These are phyloP conservation scores for Tachysurus fulvidraco DNA, from an alignment of 2,113 vertebrate species.

Conservation along the genomic window DNA sequence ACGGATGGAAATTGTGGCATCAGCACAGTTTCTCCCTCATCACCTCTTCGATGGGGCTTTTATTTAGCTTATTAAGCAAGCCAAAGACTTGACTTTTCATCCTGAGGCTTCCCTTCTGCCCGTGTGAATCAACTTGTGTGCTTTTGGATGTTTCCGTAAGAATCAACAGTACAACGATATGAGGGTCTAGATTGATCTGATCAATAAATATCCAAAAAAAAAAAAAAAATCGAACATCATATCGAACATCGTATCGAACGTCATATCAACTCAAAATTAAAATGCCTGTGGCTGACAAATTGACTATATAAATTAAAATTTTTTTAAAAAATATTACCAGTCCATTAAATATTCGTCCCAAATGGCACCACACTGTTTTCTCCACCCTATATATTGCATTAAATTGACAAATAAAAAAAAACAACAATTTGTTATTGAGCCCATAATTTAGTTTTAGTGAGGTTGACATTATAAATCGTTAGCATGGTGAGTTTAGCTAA, in stretches of 20 bases:
- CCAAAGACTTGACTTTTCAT: background rate
- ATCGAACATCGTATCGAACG: too few species aligned
- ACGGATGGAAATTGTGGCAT: background rate
- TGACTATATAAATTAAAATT: background rate
- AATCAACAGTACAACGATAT: too few species aligned
- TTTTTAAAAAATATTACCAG: background rate
- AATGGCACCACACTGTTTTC: background rate
- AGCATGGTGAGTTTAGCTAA: background rate
- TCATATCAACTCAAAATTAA: background rate
- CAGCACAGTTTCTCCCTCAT: slow-evolving; percentile 7
- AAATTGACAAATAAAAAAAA: background rate
- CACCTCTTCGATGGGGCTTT: background rate
- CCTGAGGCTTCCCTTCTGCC: background rate
- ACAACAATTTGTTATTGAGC: background rate
- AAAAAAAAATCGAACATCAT: too few species aligned
- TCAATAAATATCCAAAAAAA: too few species aligned
- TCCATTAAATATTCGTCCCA: background rate
- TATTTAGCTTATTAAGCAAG: background rate
- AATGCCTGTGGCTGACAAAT: background rate
- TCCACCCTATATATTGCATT: background rate
- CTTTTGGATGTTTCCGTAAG: too few species aligned
- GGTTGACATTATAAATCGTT: background rate
- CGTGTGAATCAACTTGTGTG: background rate
- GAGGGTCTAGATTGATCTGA: background rate
- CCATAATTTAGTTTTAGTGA: background rate